These are phyloP conservation scores for Dioctria linearis DNA, from an alignment of 2,888 invertebrate genomes.

Conservation along the genomic window DNA sequence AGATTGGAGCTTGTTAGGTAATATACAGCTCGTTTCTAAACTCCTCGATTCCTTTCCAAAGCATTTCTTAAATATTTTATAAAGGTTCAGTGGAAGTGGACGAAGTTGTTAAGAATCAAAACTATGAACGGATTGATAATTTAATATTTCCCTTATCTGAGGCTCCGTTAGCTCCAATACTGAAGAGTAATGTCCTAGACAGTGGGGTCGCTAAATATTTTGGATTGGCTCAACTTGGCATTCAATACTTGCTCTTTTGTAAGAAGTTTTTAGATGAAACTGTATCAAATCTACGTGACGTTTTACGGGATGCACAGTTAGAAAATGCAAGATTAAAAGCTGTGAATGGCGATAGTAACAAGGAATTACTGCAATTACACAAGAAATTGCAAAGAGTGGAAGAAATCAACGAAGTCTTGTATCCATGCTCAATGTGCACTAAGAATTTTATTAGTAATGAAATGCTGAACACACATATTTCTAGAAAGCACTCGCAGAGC, in stretches of 20 bases:
- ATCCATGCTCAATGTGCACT: conserved; percentile 68
- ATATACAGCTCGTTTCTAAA: conserved; percentile 9
- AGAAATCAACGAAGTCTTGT: conserved; percentile 67
- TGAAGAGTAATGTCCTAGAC: conserved; percentile 68
- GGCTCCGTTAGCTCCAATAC: conserved; percentile 66
- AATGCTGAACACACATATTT: conserved; percentile 68
- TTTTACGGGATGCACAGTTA: conserved; percentile 63
- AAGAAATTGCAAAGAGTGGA: conserved; percentile 68
- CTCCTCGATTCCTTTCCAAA: too few species aligned
- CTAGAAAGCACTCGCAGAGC: conserved; percentile 64
- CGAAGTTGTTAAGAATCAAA: conserved; percentile 66
- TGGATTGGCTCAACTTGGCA: conserved; percentile 66
- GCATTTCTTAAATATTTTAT: background rate
- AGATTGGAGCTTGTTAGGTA: conserved; percentile 69
- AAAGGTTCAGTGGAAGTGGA: conserved; percentile 68
- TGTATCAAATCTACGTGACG: conserved; percentile 64
- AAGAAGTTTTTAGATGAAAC: conserved; percentile 69
- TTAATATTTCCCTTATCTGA: conserved; percentile 66
- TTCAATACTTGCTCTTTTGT: conserved; percentile 69
- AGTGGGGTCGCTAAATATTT: conserved; percentile 70
- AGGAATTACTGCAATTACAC: conserved; percentile 67
- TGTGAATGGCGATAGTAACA: conserved; percentile 64
- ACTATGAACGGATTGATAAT: conserved; percentile 67
- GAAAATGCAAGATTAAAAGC: conserved; percentile 65
- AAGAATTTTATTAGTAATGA: conserved; percentile 70